phyloP scores from a whole-genome alignment of 2,113 vertebrate species.

The Mobula hypostoma region DNA sequence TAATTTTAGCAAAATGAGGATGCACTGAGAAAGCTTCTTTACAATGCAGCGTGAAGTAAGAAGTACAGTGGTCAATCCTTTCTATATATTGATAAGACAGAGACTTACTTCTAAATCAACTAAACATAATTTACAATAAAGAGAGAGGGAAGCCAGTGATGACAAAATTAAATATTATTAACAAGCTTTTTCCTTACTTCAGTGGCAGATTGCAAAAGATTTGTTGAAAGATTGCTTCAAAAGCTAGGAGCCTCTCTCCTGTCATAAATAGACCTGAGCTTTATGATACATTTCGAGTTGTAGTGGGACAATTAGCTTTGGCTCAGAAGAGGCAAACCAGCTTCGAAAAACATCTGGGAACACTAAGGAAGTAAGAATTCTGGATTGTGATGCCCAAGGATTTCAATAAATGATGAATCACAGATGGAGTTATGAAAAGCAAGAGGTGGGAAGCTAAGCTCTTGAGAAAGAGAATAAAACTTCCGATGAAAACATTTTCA shows the following conservation, averaged over 20 bases:
- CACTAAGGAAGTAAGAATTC: background rate
- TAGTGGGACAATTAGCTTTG: background rate
- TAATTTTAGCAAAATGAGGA: background rate
- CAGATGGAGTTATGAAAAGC: background rate
- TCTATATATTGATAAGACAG: background rate
- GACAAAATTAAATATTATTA: background rate
- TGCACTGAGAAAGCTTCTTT: background rate
- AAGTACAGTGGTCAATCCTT: background rate
- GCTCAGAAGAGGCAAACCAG: background rate
- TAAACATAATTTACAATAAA: background rate
- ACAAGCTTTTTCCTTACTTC: background rate
- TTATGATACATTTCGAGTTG: background rate
- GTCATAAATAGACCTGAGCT: background rate
- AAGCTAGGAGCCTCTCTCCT: background rate
- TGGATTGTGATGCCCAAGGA: background rate
- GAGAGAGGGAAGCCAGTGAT: background rate
- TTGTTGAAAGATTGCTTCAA: background rate
- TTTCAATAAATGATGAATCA: slow-evolving; percentile 24
- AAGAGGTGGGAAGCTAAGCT: background rate
- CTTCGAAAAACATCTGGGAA: background rate
- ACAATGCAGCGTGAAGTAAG: background rate
- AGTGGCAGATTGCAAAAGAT: background rate
- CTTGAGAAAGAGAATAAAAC: background rate
- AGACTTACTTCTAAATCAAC: background rate
- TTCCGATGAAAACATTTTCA: background rate